Percentiles rank a stretch among this genome's conserved stretches.
Evolutionary conservation across 1,140 invertebrate species (phyloP).

Genomic region (Fragariocoptes setiger): DNA sequence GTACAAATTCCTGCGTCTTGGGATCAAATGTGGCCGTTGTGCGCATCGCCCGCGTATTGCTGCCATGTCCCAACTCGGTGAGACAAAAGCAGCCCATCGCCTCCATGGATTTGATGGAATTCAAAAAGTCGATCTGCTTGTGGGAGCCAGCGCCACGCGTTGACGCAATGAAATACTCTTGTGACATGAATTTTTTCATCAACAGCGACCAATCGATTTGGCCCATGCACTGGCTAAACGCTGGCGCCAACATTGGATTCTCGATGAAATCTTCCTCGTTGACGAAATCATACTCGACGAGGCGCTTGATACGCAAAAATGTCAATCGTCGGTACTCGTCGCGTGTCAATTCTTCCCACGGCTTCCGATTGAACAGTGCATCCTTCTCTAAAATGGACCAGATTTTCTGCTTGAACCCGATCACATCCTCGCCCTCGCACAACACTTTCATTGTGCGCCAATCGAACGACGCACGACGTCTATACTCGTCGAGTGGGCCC

Average conservation of each 20-base stretch:
- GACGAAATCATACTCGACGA: constrained; percentile 29
- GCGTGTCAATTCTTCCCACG: constrained; percentile 22
- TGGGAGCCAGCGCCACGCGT: constrained; percentile 38
- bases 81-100: constrained; percentile 49
- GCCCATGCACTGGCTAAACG: constrained; percentile 21
- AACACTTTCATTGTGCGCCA: constrained; percentile 41
- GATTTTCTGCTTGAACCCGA: constrained; percentile 36
- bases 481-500: constrained; percentile 35
- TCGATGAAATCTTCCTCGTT: constrained; percentile 23
- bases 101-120: constrained; percentile 6
- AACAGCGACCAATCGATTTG: constrained; percentile 33
- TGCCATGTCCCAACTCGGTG: constrained; percentile 74
- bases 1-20: constrained; percentile 34
- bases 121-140: constrained; percentile 25
- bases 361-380: constrained; percentile 32
- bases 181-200: constrained; percentile 25
- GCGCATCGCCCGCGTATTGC: constrained; percentile 58
- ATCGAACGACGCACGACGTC: constrained; percentile 35
- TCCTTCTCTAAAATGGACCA: constrained; percentile 47
- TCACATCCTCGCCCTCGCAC: constrained; percentile 32
- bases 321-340: constrained; percentile 32
- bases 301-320: constrained; percentile 24
- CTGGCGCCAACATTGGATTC: constrained; percentile 17
- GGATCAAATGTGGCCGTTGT: constrained; percentile 63
- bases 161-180: constrained; percentile 11